Conservation (phyloP, 2,888 invertebrate genomes). For the Oithona nana region DNA sequence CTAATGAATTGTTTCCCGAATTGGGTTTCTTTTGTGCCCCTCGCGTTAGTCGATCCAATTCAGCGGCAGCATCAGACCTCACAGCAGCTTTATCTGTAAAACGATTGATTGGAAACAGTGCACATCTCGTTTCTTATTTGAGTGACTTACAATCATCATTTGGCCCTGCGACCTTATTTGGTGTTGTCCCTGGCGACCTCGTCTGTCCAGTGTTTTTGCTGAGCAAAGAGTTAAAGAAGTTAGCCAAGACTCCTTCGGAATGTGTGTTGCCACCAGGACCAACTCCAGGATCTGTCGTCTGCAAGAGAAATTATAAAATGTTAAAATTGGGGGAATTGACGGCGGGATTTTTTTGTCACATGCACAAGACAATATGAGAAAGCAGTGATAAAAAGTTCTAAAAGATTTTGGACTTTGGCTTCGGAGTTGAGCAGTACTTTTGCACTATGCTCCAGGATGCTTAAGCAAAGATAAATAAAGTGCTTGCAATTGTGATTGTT, state of each 20-base stretch:
- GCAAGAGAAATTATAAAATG: neutral
- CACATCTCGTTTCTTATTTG: neutral
- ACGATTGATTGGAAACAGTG: neutral
- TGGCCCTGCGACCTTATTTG: neutral
- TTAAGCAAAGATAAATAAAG: no score
- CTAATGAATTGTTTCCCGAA: neutral
- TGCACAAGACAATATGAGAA: no score
- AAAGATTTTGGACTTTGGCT: no score
- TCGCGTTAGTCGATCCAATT: slow-evolving; percentile 60
- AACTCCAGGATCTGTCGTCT: neutral
- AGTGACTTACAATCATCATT: neutral
- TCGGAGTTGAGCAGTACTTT: no score
- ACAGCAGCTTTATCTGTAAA: slow-evolving; percentile 45
- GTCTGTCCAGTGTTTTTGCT: slow-evolving; percentile 68
- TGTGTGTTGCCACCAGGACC: slow-evolving; percentile 38
- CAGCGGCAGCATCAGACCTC: slow-evolving; percentile 75
- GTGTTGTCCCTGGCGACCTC: neutral
- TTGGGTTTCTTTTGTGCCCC: slow-evolving; percentile 9
- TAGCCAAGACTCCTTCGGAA: slow-evolving; percentile 83
- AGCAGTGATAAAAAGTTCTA: no score
- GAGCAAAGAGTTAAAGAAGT: slow-evolving; percentile 91
- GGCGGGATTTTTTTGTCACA: no score
- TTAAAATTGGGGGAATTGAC: no score
- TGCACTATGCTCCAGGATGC: no score
- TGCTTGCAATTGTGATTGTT: no score